Evolutionary conservation across 2,113 vertebrate species (phyloP).

Genomic region (Crotalus horridus): DNA sequence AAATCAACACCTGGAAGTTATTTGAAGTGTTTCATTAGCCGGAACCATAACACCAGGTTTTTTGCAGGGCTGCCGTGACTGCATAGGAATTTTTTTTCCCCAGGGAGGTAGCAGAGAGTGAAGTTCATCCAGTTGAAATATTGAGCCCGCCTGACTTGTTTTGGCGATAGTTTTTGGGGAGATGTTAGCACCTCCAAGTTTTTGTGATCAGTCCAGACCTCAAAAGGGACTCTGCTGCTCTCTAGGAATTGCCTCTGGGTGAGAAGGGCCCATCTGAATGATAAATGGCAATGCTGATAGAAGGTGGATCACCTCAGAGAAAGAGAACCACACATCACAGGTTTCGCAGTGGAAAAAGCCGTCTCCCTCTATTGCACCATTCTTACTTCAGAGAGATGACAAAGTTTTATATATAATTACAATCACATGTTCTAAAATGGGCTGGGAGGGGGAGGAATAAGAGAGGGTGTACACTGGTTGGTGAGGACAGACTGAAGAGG

Average conservation of each 20-base stretch:
- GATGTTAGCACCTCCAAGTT: neutral
- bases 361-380: neutral
- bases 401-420: neutral
- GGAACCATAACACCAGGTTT: neutral
- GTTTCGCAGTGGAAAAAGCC: neutral
- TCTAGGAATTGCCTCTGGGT: neutral
- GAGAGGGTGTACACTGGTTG: neutral
- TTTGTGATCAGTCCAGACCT: neutral
- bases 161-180: neutral
- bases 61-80: neutral
- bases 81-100: neutral
- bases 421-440: neutral
- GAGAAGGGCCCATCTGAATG: neutral
- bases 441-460: neutral
- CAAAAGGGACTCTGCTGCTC: neutral
- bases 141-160: neutral
- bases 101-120: neutral
- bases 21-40: too few species aligned
- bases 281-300: neutral
- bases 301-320: neutral
- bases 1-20: too few species aligned
- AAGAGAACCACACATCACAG: neutral
- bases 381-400: neutral
- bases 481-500: neutral
- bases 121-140: neutral